These are phyloP conservation scores for Xylocopa sonorina DNA, from an alignment of 1,140 invertebrate genomes.

Conservation along the genomic window DNA sequence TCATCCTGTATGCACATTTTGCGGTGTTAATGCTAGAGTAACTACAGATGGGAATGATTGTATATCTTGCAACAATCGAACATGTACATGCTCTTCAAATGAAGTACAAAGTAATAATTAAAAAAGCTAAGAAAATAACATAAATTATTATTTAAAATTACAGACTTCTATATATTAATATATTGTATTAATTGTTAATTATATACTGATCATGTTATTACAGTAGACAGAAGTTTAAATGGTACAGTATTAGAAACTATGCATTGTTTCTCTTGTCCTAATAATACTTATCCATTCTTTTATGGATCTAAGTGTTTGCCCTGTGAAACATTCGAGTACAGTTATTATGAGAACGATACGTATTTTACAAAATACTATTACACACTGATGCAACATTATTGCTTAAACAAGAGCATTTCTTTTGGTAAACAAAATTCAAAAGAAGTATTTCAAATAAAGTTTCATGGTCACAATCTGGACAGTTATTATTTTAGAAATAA, in stretches of 20 bases:
- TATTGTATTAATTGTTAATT: background rate
- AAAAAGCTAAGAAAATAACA: conserved; percentile 11
- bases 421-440: conserved; percentile 72
- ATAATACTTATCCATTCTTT: conserved; percentile 77
- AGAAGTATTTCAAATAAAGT: conserved; percentile 77
- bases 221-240: conserved; percentile 79
- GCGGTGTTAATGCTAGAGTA: conserved; percentile 67
- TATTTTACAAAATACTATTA: conserved; percentile 66
- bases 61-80: conserved; percentile 70
- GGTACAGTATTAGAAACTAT: conserved; percentile 74
- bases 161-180: background rate
- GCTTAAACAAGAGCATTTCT: conserved; percentile 72
- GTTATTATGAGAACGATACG: conserved; percentile 66
- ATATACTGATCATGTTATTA: conserved; percentile 49
- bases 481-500: conserved; percentile 82
- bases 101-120: conserved; percentile 74
- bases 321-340: conserved; percentile 71
- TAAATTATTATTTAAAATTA: conserved; percentile 22
- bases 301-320: conserved; percentile 77
- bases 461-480: conserved; percentile 72
- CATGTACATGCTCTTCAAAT: conserved; percentile 73
- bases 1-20: conserved; percentile 70
- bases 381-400: conserved; percentile 75
- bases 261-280: conserved; percentile 80
- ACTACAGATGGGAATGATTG: conserved; percentile 76